phyloP scores from a whole-genome alignment of 2,797 vertebrate genomes.

The Apogon hyalosoma region DNA sequence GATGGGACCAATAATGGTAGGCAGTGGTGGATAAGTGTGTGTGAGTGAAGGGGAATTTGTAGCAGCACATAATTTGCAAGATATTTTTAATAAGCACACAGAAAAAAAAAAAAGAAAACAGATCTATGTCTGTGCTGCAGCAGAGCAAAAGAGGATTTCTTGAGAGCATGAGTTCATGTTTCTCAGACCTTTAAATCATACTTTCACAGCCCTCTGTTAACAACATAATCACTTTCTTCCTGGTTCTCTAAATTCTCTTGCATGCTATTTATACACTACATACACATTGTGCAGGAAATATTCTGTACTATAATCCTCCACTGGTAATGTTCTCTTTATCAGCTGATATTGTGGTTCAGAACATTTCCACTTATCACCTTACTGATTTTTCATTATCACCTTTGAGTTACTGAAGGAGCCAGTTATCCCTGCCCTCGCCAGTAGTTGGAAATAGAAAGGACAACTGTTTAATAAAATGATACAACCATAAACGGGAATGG shows the following conservation, averaged over 20 bases:
- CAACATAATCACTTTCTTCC: constrained; percentile 69
- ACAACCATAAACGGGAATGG: constrained; percentile 31
- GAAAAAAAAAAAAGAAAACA: constrained; percentile 53
- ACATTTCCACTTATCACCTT: constrained; percentile 14
- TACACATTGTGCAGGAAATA: neutral
- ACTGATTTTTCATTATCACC: constrained; percentile 19
- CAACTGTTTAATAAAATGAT: constrained; percentile 46
- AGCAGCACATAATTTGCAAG: constrained; percentile 46
- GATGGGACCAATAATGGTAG: constrained; percentile 3
- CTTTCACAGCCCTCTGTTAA: constrained; percentile 55
- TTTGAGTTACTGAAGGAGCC: constrained; percentile 10
- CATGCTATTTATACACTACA: constrained; percentile 7
- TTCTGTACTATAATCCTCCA: neutral
- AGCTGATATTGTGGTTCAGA: neutral
- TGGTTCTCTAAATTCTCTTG: constrained; percentile 15
- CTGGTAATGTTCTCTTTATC: neutral
- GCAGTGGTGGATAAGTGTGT: neutral
- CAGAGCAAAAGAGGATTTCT: constrained; percentile 72
- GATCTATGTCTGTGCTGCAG: constrained; percentile 56
- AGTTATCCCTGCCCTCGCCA: constrained; percentile 15
- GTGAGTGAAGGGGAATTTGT: constrained; percentile 11
- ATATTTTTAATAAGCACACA: constrained; percentile 70
- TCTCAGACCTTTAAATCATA: constrained; percentile 75
- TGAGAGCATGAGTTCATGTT: constrained; percentile 73
- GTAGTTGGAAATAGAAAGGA: constrained; percentile 43